Evolutionary conservation across 2,113 vertebrate species (phyloP).

Genomic region (Emydura subglobosa): DNA sequence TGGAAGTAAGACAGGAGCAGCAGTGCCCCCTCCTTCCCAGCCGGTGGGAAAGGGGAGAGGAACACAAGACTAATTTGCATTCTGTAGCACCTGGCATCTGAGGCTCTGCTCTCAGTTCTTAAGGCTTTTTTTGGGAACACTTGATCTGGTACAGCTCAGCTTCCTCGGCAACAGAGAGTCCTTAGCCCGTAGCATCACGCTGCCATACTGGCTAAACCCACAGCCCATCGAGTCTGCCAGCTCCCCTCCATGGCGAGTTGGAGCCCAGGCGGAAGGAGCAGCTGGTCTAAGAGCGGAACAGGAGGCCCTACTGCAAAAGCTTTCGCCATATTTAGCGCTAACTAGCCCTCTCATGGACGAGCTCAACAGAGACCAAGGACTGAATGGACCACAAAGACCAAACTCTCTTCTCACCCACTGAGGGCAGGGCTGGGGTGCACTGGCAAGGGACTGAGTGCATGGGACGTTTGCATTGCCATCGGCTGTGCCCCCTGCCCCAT

Average conservation of each 20-base stretch:
- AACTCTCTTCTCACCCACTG: background rate
- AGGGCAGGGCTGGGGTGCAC: background rate
- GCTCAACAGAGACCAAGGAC: background rate
- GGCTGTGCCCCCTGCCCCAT: too few species aligned
- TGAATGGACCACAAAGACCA: background rate
- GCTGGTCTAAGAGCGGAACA: background rate
- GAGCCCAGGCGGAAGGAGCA: background rate
- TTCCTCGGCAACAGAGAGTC: background rate
- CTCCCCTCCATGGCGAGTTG: background rate
- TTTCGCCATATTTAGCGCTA: background rate
- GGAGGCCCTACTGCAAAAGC: background rate
- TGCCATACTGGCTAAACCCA: background rate
- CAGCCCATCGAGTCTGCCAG: background rate
- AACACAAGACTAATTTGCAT: background rate
- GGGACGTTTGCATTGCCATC: background rate
- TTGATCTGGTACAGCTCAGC: background rate
- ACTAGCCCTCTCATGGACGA: background rate
- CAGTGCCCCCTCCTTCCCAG: background rate
- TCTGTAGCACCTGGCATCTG: background rate
- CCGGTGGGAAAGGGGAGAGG: background rate
- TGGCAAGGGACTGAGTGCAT: background rate
- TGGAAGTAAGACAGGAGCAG: background rate
- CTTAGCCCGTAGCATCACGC: background rate
- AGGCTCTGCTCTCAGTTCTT: background rate
- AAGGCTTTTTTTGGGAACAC: background rate